Base-by-base conservation (phyloP, 2,113 vertebrate genomes). In the Damaliscus lunatus region DNA sequence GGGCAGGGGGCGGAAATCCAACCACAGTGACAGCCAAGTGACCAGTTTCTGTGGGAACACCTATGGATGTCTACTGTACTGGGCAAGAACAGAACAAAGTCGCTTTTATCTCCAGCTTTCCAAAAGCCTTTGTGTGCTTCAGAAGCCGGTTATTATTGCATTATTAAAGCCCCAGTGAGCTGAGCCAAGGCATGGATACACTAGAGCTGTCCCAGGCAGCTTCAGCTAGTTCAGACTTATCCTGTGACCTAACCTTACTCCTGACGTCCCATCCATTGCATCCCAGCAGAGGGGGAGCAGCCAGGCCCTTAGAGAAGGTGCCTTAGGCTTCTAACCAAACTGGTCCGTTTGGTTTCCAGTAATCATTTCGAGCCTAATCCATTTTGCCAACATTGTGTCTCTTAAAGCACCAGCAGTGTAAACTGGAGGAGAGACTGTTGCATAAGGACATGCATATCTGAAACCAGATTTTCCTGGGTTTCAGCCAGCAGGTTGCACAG, bases 161-260 rank as follows among this genome's bases (percentile, higher is more conserved):
- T 98, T 98, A 98, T 98, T 98, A 98, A 98, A 98, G 97, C 81
- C 93, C 97, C 97, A 97, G 98, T 88, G 95, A 98, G 98, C 95
- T 31, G 83, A 96, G 98, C 98, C 98, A 97, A 98, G 98, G 59
- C 96, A 67, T 96, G 97, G 97, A 94, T 89, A 67, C 60, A 33
- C 96, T 52, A 87, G 98, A 91, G 94, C 97, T 89, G 96, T 97
- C 98, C 11, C 17, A 97, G 98, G 98, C 98, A 97, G 98, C 96
- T 97, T 96, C 93, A 92, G 95, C 98, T 94, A 78, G 98, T 96
- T 98, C 96, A 91, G 95, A 55, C 90, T 98, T 97, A 23, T 94
- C 97, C 97, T 78, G 94, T 98, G 98, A 98, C 98, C 98, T 96
- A 55, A 91, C 62, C n/a, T 98, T 98, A 97, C 97, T 98, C 97